Evolutionary conservation across 2,797 vertebrate species (phyloP).

Genomic region (Molossus molossus): DNA sequence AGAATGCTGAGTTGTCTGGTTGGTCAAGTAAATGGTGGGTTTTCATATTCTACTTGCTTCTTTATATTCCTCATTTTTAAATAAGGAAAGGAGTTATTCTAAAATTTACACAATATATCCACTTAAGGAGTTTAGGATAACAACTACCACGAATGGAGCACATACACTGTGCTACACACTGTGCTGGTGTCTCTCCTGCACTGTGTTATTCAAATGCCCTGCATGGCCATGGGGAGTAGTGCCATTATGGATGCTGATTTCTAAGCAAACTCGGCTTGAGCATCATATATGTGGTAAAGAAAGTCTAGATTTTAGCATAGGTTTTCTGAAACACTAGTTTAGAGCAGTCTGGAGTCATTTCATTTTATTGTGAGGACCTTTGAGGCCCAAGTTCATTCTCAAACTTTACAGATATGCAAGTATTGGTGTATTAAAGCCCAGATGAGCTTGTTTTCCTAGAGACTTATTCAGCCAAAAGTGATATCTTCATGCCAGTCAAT

Average conservation of each 20-base stretch:
- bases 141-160: neutral
- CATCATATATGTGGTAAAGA: neutral
- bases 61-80: constrained; percentile 9
- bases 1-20: neutral
- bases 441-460: neutral
- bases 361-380: neutral
- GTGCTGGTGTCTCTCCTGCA: neutral
- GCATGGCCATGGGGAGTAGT: neutral
- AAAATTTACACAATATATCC: neutral
- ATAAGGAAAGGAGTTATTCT: neutral
- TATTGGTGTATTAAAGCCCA: neutral
- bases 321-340: neutral
- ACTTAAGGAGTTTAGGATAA: neutral
- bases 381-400: neutral
- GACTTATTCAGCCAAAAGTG: neutral
- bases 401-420: neutral
- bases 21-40: neutral
- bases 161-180: neutral
- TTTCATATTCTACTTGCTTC: neutral
- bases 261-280: neutral
- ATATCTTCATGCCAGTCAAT: neutral
- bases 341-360: neutral
- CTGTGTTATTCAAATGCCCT: neutral
- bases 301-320: neutral
- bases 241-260: neutral